Conservation (phyloP, 2,797 vertebrate genomes). For the Arrhamphus sclerolepis region DNA sequence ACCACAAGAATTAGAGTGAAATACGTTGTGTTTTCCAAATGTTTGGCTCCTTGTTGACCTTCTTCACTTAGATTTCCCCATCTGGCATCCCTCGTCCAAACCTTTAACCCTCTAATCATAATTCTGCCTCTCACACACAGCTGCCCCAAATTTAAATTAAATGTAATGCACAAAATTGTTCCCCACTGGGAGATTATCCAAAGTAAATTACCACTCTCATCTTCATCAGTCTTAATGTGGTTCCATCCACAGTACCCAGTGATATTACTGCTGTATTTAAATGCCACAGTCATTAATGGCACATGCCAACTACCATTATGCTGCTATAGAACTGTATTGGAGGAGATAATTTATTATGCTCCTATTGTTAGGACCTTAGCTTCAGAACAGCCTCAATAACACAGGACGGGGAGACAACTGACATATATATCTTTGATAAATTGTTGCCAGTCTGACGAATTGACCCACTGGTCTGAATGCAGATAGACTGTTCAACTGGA, state of each 20-base stretch:
- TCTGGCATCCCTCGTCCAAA: constrained; percentile 36
- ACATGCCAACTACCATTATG: constrained; percentile 45
- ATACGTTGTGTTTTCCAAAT: not conserved
- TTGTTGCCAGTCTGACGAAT: constrained; percentile 14
- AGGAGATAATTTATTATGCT: constrained; percentile 58
- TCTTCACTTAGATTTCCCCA: not conserved
- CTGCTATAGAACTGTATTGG: constrained; percentile 42
- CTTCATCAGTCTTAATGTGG: constrained; percentile 53
- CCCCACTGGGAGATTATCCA: constrained; percentile 62
- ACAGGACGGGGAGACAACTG: constrained; percentile 9
- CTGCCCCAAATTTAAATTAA: constrained; percentile 57
- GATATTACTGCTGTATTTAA: constrained; percentile 69
- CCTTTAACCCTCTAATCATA: constrained; percentile 45
- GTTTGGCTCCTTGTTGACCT: constrained; percentile 1
- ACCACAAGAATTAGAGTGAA: not conserved
- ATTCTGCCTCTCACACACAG: constrained; percentile 27
- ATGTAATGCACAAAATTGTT: constrained; percentile 51
- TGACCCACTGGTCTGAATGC: constrained; percentile 10
- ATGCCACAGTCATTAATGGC: constrained; percentile 64
- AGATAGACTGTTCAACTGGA: constrained; percentile 7
- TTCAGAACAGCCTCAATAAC: constrained; percentile 16
- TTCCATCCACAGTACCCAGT: constrained; percentile 36
- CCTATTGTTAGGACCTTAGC: constrained; percentile 24
- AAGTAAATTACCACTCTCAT: constrained; percentile 60
- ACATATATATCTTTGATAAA: constrained; percentile 37